Evolutionary conservation across 2,888 invertebrate species (phyloP), one percentile per base, ranked within the genome.

Genomic region (Microdon myrmicae): DNA sequence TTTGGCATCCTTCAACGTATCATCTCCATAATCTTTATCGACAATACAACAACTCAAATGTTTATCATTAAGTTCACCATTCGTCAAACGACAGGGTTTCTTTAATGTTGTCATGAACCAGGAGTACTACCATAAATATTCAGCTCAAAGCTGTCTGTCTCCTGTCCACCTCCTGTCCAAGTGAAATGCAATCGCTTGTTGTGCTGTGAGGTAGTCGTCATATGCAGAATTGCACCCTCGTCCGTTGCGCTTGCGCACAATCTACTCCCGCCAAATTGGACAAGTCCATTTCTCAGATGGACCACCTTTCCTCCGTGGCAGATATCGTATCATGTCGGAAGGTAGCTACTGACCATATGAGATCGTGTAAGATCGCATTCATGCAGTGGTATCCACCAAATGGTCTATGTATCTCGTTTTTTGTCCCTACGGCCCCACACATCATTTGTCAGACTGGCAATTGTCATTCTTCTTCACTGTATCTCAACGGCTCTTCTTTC

Each of bases 61-160:
- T n/a, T n/a, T n/a, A n/a, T n/a, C n/a, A n/a, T n/a, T n/a, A n/a
- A n/a, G n/a, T 44, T 47, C 58, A 58, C 58, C 64, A 64, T 64
- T 58, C 51, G 64, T 64, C 64, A 58, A 51, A 55, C 37, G 44
- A 44, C 37, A 54, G 47, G 41, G 58, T 41, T 58, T 43, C 58
- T 58, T 64, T 47, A 51, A 51, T 53, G 45, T 64, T 58, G 58
- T 64, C 64, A 64, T 58, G 58, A 47, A 47, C 51, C 47, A 41
- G 37, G 51, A 47, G 38, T 53, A 53, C 31, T 41, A 23, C 64
- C 28, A 64, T 64, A 64, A 64, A 64, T 64, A 58, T 64, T 51
- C 58, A 43, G 37, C 25, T 47, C 14, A 19, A 35, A 56, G 61
- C 39, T 34, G 58, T 43, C 58, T 31, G 34, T 47, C 53, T 41